These are phyloP conservation scores for Brachionus manjavacas DNA, from an alignment of 1,140 invertebrate genomes.

Conservation along the genomic window DNA sequence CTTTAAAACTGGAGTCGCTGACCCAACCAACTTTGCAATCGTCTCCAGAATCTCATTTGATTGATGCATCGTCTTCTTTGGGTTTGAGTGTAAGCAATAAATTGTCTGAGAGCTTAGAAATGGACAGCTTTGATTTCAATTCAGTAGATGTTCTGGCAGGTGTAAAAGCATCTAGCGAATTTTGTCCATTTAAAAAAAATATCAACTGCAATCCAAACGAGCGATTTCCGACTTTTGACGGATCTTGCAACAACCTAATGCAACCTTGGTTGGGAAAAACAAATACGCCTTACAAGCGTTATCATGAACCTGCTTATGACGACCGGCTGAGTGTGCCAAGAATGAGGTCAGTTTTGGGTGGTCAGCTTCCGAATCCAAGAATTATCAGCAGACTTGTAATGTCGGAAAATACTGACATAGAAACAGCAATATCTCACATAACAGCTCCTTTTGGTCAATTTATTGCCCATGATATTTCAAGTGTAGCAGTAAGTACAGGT, in stretches of 20 bases:
- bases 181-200: slow-evolving; percentile 41
- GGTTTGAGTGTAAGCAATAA: not conserved
- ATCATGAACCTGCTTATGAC: slow-evolving; percentile 27
- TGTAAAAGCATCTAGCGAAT: slow-evolving; percentile 18
- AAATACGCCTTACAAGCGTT: slow-evolving; percentile 35
- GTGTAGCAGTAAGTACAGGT: slow-evolving; percentile 24
- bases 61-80: not conserved
- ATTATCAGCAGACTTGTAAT: not conserved
- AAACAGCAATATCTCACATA: slow-evolving; percentile 1
- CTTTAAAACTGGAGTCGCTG: not conserved
- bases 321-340: not conserved
- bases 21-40: not conserved
- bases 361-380: slow-evolving; percentile 20
- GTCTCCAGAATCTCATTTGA: not conserved
- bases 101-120: not conserved
- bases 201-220: not conserved
- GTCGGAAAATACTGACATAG: not conserved
- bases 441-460: slow-evolving; percentile 41
- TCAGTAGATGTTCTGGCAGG: not conserved
- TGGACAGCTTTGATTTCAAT: slow-evolving; percentile 5
- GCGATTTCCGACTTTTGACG: slow-evolving; percentile 34
- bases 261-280: slow-evolving; percentile 32
- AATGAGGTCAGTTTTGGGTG: not conserved
- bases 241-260: slow-evolving; percentile 33
- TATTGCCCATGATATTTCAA: slow-evolving; percentile 39